A percentile compares a stretch with the other conserved stretches of the same genome.
Conservation (phyloP, 2,888 invertebrate species). For the Cryptocheilus praepositus region DNA sequence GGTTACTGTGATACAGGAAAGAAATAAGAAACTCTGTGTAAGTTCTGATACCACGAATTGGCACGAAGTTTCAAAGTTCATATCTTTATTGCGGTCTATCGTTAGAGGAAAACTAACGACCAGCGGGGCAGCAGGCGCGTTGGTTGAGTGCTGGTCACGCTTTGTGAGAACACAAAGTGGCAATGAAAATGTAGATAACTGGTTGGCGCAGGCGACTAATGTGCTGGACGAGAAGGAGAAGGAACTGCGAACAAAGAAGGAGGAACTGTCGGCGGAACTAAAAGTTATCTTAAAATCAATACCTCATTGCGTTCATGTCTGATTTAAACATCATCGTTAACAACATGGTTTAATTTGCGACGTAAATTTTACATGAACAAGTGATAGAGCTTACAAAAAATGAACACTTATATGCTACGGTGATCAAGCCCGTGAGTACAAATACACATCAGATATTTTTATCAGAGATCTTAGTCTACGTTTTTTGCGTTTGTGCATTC, state of each 20-base stretch:
- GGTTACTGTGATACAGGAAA: slow-evolving; percentile 56
- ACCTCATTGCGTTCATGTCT: slow-evolving; percentile 54
- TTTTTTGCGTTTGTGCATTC: too few relatives aligned
- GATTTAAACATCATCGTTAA: slow-evolving; percentile 18
- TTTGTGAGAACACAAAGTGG: slow-evolving; percentile 9
- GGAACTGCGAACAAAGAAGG: slow-evolving; percentile 32
- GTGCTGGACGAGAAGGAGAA: slow-evolving; percentile 28
- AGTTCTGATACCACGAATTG: slow-evolving; percentile 14
- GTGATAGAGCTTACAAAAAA: too few relatives aligned
- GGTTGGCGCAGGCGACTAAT: slow-evolving; percentile 33
- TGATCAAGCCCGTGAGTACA: too few relatives aligned
- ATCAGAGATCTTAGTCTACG: too few relatives aligned
- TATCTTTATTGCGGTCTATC: slow-evolving; percentile 46
- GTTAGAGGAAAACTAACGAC: slow-evolving; percentile 26
- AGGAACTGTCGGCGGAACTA: slow-evolving; percentile 46
- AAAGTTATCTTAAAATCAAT: slow-evolving; percentile 49
- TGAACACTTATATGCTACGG: too few relatives aligned
- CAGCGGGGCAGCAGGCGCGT: slow-evolving; percentile 36
- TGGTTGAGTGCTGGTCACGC: slow-evolving; percentile 17
- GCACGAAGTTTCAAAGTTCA: slow-evolving; percentile 52
- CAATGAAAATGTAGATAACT: slow-evolving; percentile 36
- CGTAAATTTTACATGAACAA: too few relatives aligned
- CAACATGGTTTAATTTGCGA: background rate
- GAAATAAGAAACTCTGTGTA: slow-evolving; percentile 28
- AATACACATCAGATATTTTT: too few relatives aligned